Percentiles rank a stretch among this genome's conserved stretches.
These are phyloP conservation scores for Sarcophaga bullata DNA, from an alignment of 1,140 invertebrate genomes.

Conservation along the genomic window DNA sequence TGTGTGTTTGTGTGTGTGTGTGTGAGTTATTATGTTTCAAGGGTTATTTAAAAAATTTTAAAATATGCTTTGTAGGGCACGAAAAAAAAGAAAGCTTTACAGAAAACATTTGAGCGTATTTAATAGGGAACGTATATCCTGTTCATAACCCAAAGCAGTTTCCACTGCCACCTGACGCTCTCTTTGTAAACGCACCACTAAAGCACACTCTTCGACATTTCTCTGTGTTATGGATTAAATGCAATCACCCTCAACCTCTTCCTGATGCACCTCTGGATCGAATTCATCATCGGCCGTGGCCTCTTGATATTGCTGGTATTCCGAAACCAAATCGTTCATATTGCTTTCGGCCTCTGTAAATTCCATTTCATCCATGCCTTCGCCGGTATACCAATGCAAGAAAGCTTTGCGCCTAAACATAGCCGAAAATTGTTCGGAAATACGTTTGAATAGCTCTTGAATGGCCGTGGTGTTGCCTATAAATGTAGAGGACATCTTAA, in stretches of 20 bases:
- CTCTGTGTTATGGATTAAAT: conserved; percentile 64
- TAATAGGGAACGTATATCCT: conserved; percentile 38
- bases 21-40: neutral
- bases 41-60: neutral
- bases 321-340: conserved; percentile 86
- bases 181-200: conserved; percentile 43
- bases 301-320: conserved; percentile 92
- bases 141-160: conserved; percentile 5
- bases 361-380: conserved; percentile 88
- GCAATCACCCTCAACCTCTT: conserved; percentile 65
- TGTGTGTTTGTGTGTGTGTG: neutral
- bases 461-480: conserved; percentile 76
- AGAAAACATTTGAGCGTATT: conserved; percentile 37
- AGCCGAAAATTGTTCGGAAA: conserved; percentile 79
- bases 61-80: neutral
- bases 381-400: conserved; percentile 85
- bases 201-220: conserved; percentile 63
- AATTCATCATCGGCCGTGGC: conserved; percentile 77
- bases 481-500: conserved; percentile 78
- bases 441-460: conserved; percentile 75
- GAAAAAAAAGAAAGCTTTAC: neutral
- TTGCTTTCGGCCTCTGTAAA: conserved; percentile 82
- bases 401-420: conserved; percentile 90
- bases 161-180: conserved; percentile 36
- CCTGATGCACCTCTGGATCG: conserved; percentile 71